Evolutionary conservation across 2,113 vertebrate genomes (phyloP).

Genomic region (Eonycteris spelaea): DNA sequence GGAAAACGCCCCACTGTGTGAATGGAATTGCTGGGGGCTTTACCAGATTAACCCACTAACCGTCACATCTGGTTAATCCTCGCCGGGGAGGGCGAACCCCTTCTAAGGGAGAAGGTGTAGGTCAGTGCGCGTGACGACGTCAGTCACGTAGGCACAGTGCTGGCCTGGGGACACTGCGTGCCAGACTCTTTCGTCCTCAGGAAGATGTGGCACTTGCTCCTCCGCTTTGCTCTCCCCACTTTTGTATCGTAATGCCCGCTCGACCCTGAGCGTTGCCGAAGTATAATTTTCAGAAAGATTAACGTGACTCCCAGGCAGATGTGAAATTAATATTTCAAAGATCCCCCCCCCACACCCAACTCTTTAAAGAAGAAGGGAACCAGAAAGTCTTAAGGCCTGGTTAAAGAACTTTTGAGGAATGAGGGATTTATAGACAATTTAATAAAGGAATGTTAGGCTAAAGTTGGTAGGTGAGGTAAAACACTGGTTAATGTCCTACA

Average conservation of each 20-base stretch:
- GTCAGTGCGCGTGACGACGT: not conserved
- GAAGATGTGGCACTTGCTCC: not conserved
- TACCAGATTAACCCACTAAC: not conserved
- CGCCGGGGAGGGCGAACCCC: not conserved
- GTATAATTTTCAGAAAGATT: not conserved
- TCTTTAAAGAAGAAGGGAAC: not conserved
- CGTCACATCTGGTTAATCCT: not conserved
- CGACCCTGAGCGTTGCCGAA: not conserved
- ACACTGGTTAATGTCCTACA: not conserved
- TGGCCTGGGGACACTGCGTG: not conserved
- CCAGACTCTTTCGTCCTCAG: not conserved
- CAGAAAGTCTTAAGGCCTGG: not conserved
- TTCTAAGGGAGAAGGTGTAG: not conserved
- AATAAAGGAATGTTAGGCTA: not conserved
- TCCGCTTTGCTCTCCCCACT: not conserved
- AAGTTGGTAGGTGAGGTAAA: not conserved
- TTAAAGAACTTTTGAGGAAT: not conserved
- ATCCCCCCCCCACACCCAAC: not conserved
- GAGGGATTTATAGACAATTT: not conserved
- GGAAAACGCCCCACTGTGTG: not conserved
- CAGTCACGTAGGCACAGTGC: rapidly evolving
- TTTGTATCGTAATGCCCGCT: not conserved
- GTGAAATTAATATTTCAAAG: not conserved
- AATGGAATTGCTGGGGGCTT: not conserved
- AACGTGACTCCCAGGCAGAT: not conserved